Conservation (phyloP, 2,797 vertebrate genomes). For the Echiichthys vipera region DNA sequence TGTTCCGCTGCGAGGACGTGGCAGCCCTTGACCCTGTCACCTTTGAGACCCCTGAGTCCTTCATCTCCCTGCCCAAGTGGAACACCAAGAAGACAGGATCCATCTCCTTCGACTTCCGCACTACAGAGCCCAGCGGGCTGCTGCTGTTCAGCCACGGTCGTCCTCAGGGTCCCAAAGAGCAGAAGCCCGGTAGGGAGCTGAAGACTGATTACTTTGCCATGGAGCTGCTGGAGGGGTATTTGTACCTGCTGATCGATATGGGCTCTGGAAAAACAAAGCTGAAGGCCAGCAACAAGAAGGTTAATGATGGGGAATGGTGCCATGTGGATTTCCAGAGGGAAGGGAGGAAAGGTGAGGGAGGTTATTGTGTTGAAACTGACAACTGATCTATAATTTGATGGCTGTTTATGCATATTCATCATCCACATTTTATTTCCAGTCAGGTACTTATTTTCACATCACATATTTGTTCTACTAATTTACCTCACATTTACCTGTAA, state of each 20-base stretch:
- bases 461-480: background rate
- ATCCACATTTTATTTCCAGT: background rate
- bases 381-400: background rate
- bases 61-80: slow-evolving; percentile 91
- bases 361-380: background rate
- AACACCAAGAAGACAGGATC: slow-evolving; percentile 93
- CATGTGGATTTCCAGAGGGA: slow-evolving; percentile 96
- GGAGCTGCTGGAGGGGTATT: slow-evolving; percentile 94
- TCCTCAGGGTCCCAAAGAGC: slow-evolving; percentile 82
- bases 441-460: background rate
- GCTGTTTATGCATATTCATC: background rate
- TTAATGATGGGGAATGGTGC: slow-evolving; percentile 96
- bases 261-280: slow-evolving; percentile 93
- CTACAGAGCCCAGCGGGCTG: slow-evolving; percentile 92
- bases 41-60: slow-evolving; percentile 90
- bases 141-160: slow-evolving; percentile 93
- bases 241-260: slow-evolving; percentile 95
- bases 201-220: slow-evolving; percentile 93
- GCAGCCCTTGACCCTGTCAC: slow-evolving; percentile 92
- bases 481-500: background rate
- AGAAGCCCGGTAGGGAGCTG: slow-evolving; percentile 78
- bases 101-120: slow-evolving; percentile 95
- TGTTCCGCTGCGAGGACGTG: slow-evolving; percentile 94
- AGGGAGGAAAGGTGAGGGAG: slow-evolving; percentile 91
- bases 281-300: slow-evolving; percentile 93